phyloP scores from a whole-genome alignment of 1,140 invertebrate genomes.

The Nasonia vitripennis region DNA sequence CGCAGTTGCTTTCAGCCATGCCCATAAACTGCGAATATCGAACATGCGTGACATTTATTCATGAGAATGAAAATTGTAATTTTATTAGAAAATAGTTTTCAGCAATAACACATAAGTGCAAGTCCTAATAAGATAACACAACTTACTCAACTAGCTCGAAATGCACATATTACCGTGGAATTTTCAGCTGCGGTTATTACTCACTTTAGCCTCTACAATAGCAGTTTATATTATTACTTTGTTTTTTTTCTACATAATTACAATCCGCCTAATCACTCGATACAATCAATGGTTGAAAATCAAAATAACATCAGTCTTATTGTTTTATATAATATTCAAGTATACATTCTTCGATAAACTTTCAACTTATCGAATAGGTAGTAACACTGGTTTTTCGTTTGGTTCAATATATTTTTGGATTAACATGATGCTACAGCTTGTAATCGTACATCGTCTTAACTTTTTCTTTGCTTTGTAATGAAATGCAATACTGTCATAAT shows the following conservation, averaged over 20 bases:
- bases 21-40: slow-evolving; percentile 79
- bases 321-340: not conserved
- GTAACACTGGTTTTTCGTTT: not conserved
- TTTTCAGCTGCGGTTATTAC: not conserved
- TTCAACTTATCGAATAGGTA: not conserved
- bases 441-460: no score
- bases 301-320: slow-evolving; percentile 43
- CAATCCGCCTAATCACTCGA: not conserved
- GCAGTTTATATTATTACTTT: not conserved
- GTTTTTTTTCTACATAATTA: slow-evolving; percentile 26
- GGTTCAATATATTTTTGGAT: not conserved
- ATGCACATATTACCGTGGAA: not conserved
- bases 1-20: slow-evolving; percentile 84
- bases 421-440: not conserved
- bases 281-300: slow-evolving; percentile 9
- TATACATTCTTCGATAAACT: not conserved
- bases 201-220: slow-evolving; percentile 18
- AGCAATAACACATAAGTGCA: not conserved
- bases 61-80: not conserved
- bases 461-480: not conserved
- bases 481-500: not conserved
- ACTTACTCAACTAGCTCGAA: slow-evolving; percentile 1
- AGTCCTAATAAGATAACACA: slow-evolving; percentile 20
- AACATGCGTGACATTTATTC: slow-evolving; percentile 54
- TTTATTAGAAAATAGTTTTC: slow-evolving; percentile 18